Base-by-base conservation (phyloP, 1,140 invertebrate genomes). In the Drosophila pectinifera region DNA sequence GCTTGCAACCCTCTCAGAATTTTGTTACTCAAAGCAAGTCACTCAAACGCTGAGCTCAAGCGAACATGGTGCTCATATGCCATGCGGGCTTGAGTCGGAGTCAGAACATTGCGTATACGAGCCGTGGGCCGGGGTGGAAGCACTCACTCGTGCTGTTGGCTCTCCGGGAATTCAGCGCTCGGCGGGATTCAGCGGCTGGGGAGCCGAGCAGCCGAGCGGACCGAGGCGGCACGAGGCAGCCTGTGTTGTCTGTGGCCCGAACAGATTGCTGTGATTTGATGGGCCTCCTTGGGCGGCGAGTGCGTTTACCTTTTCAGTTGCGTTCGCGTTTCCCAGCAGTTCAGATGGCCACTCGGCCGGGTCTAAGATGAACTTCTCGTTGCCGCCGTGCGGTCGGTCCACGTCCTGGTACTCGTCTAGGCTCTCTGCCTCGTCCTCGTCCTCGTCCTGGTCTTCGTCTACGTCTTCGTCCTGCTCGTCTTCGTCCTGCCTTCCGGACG, bases 261-360 rank as follows among this genome's bases (percentile, higher is more conserved):
- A 46, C 53, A 61, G 41, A 76, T 81, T 86, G 79, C 84, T 78
- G 83, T 88, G 83, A 88, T 88, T 88, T 88, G 77, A 73, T 78
- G 78, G 55, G 70, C 41, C 73, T 69, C 55, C 42, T 76, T 89
- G 73, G 65, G 54, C 69, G 22, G 38, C 83, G 83, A 82, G 90
- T 90, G 63, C 90, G 86, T 91, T 91, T 91, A 91, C 90, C 90
- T 83, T 78, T 89, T 91, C 81, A 91, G 91, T 91, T 91, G 90
- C 84, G 86, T 90, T 91, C 81, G 84, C 79, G 78, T 83, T 78
- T 78, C 73, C 88, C 88, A 83, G 80, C 91, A 73, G 84, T 89
- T 77, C 88, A 89, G 78, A 91, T 91, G 83, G 77, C 74, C 78
- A 67, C 55, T 73, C 78, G 85, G 78, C 77, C 61, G 61, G 43